Percentiles rank a stretch among this genome's conserved stretches.
Evolutionary conservation across 2,113 vertebrate genomes (phyloP).

Genomic region (Sisor rabdophorus): DNA sequence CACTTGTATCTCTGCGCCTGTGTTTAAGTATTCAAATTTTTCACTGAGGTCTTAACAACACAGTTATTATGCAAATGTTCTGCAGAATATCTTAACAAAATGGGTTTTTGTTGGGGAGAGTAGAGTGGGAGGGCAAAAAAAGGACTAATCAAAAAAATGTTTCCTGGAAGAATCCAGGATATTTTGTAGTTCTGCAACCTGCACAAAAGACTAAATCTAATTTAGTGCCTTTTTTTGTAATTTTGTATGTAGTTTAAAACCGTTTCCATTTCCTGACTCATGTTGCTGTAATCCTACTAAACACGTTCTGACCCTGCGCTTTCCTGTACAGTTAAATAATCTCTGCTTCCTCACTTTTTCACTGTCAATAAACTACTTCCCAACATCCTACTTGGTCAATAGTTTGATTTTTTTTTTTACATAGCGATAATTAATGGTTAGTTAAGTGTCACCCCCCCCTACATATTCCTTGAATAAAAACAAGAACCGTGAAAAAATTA

Average conservation of each 20-base stretch:
- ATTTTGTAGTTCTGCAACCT: constrained; percentile 14
- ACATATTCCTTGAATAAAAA: no score
- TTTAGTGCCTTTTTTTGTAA: constrained; percentile 26
- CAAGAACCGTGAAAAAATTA: no score
- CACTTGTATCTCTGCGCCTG: background rate
- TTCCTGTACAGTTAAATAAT: constrained; percentile 15
- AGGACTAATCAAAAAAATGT: background rate
- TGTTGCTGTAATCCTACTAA: constrained; percentile 10
- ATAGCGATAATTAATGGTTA: no score
- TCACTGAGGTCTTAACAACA: constrained; percentile 11
- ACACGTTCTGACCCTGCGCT: background rate
- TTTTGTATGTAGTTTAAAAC: constrained; percentile 20
- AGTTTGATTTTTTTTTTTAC: background rate
- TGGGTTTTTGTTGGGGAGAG: background rate
- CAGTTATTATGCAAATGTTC: constrained; percentile 18
- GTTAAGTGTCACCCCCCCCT: no score
- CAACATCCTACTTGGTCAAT: background rate
- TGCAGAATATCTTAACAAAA: constrained; percentile 1
- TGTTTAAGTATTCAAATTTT: background rate
- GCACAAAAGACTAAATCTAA: constrained; percentile 27
- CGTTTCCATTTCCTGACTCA: background rate
- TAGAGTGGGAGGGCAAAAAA: background rate
- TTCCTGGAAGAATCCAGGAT: background rate
- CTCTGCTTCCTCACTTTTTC: constrained; percentile 8
- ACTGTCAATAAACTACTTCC: constrained; percentile 20